Conservation (phyloP, 1,140 invertebrate species). For the Plectrocnemia conspersa region DNA sequence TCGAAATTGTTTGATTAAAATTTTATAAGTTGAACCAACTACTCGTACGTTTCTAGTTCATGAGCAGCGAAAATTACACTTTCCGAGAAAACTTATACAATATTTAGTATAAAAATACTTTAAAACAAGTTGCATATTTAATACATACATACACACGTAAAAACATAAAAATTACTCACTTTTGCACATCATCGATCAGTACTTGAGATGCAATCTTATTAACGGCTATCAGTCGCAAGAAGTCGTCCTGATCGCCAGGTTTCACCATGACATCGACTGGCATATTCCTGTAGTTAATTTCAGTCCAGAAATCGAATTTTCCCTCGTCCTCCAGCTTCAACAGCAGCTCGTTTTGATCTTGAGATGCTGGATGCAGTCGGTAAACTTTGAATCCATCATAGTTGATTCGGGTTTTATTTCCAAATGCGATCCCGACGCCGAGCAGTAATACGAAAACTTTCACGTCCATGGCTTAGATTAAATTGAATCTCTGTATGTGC, state of each 20-base stretch:
- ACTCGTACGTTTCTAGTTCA: no score
- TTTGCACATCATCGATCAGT: constrained; percentile 20
- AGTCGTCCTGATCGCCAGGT: constrained; percentile 14
- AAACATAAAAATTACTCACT: constrained; percentile 17
- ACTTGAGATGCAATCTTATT: constrained; percentile 15
- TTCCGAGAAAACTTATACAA: no score
- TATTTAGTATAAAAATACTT: no score
- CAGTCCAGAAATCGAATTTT: constrained; percentile 33
- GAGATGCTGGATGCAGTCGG: constrained; percentile 20
- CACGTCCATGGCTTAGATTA: no score
- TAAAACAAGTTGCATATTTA: no score
- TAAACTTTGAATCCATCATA: constrained; percentile 38
- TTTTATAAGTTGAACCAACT: no score
- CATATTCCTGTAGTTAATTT: constrained; percentile 35
- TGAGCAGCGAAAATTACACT: no score
- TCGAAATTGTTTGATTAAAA: no score
- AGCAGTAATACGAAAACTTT: neutral
- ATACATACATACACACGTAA: no score
- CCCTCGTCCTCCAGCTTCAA: constrained; percentile 13
- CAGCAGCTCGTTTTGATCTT: constrained; percentile 25
- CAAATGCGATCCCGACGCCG: neutral
- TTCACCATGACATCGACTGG: constrained; percentile 37
- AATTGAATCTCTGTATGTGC: no score
- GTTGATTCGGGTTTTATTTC: constrained; percentile 29
- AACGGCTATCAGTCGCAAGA: constrained; percentile 5